A percentile compares a stretch with the other conserved stretches of the same genome.
Evolutionary conservation across 1,140 invertebrate genomes (phyloP).

Genomic region (Drosophila mayri): DNA sequence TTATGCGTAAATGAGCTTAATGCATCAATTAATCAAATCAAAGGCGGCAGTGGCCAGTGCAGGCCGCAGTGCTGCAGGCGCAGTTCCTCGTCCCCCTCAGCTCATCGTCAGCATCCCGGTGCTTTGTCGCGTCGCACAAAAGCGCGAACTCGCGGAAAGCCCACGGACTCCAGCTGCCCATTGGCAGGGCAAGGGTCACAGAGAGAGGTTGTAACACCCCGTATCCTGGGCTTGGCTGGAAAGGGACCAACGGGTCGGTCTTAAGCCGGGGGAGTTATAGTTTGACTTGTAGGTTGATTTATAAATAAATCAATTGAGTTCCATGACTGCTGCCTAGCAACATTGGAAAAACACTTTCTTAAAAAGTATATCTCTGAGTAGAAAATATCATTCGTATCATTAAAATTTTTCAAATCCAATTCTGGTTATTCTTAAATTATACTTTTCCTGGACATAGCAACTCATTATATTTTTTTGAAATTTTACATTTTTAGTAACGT

Average conservation of each 20-base stretch:
- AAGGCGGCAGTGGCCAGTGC: conserved; percentile 53
- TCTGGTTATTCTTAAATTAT: background rate
- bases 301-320: background rate
- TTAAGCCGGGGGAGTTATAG: conserved; percentile 6
- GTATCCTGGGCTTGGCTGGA: background rate
- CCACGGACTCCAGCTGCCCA: conserved; percentile 28
- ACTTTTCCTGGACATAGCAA: background rate
- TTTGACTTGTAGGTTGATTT: background rate
- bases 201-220: background rate
- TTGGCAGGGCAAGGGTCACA: conserved; percentile 16
- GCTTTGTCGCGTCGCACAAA: conserved; percentile 74
- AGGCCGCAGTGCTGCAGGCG: conserved; percentile 22
- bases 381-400: no score
- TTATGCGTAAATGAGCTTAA: conserved; percentile 82
- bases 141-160: conserved; percentile 64
- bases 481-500: background rate
- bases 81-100: conserved; percentile 8
- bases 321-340: background rate
- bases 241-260: background rate
- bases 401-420: no score
- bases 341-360: fast-evolving
- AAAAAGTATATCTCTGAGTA: background rate
- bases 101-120: conserved; percentile 8
- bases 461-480: background rate
- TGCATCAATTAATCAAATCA: conserved; percentile 83